Evolutionary conservation across 2,888 invertebrate genomes (phyloP).

Genomic region (Synanthedon andrenaeformis): DNA sequence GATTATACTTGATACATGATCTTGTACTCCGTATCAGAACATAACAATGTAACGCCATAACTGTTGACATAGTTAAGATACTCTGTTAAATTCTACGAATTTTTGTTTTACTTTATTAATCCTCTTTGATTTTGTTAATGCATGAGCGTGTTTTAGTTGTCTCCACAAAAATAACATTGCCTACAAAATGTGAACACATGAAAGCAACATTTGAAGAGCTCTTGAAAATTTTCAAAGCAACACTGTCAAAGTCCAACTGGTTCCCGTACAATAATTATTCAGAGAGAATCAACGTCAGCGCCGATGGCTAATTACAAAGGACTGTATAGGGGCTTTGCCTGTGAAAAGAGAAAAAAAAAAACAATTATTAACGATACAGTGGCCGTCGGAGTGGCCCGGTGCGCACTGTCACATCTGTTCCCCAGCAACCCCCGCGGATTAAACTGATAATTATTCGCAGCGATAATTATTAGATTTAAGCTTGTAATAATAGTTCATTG

Average conservation of each 20-base stretch:
- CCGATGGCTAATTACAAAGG: conserved; percentile 64
- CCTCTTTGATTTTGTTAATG: too few relatives aligned
- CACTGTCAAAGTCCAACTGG: background rate
- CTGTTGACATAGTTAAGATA: too few relatives aligned
- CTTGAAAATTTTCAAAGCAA: conserved; percentile 13
- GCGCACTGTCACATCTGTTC: conserved; percentile 61
- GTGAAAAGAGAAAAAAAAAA: conserved; percentile 49
- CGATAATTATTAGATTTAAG: conserved; percentile 65
- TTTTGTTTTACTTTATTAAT: too few relatives aligned
- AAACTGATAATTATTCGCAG: conserved; percentile 64
- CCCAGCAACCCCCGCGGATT: conserved; percentile 46
- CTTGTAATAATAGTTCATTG: conserved; percentile 27
- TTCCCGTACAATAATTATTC: conserved; percentile 46
- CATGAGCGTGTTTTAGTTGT: background rate
- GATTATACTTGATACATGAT: too few relatives aligned
- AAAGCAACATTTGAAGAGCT: conserved; percentile 17
- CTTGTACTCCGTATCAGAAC: too few relatives aligned
- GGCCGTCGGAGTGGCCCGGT: conserved; percentile 64
- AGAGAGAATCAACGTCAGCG: conserved; percentile 50
- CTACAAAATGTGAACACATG: background rate
- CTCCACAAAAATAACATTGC: background rate
- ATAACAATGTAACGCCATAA: too few relatives aligned
- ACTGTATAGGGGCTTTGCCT: conserved; percentile 54
- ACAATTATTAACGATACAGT: conserved; percentile 68
- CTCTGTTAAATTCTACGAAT: too few relatives aligned